Conservation (phyloP, 2,888 invertebrate species). For the Acleris emargana region DNA sequence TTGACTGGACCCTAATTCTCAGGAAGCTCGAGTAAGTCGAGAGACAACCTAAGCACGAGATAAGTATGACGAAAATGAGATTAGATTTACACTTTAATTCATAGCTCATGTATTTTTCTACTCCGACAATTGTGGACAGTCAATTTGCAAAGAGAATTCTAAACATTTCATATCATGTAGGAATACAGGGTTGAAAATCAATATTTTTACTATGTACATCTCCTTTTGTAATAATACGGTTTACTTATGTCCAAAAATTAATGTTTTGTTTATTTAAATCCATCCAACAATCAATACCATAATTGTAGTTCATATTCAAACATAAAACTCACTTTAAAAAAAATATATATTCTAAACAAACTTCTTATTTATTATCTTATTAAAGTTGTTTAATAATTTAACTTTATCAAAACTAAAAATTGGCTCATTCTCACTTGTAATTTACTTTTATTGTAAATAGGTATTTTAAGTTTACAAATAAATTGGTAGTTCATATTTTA, state of each 20-base stretch:
- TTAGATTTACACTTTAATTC: too few species aligned
- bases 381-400: not conserved
- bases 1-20: slow-evolving; percentile 45
- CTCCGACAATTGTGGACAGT: slow-evolving; percentile 8
- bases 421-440: not conserved
- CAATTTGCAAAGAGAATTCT: slow-evolving; percentile 46
- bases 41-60: too few species aligned
- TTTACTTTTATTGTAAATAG: slow-evolving; percentile 6
- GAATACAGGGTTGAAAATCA: slow-evolving; percentile 63
- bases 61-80: too few species aligned
- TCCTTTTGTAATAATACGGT: slow-evolving; percentile 12
- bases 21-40: too few species aligned
- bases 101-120: too few species aligned
- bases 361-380: not conserved
- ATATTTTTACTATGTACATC: slow-evolving; percentile 27
- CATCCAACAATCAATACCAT: not conserved
- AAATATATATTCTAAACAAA: too few species aligned
- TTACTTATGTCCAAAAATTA: slow-evolving; percentile 3
- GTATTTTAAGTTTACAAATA: not conserved
- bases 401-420: not conserved
- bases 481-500: not conserved
- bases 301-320: not conserved
- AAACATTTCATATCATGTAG: slow-evolving; percentile 63
- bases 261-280: not conserved
- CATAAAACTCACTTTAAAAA: too few species aligned